Evolutionary conservation across 2,113 vertebrate species (phyloP).

Genomic region (Sinocyclocheilus rhinocerous): DNA sequence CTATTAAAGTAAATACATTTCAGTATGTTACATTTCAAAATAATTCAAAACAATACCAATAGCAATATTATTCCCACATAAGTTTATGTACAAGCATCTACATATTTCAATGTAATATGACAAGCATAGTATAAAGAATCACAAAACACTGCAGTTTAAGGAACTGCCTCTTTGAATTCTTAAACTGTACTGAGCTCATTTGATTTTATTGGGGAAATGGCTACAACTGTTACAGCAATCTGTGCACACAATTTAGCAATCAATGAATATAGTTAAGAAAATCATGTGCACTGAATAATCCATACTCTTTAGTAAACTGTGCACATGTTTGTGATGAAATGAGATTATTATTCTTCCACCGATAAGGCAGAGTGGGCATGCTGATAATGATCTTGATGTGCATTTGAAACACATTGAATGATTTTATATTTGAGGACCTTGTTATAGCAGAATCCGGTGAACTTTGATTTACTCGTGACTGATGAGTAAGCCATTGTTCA

Average conservation of each 20-base stretch:
- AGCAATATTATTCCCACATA: too few species aligned
- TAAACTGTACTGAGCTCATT: background rate
- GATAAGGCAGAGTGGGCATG: background rate
- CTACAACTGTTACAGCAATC: background rate
- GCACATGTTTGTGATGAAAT: background rate
- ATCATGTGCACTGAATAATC: background rate
- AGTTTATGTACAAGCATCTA: too few species aligned
- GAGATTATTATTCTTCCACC: background rate
- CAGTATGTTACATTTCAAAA: too few species aligned
- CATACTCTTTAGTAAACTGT: background rate
- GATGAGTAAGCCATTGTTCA: background rate
- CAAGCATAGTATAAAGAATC: too few species aligned
- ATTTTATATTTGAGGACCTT: background rate
- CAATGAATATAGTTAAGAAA: background rate
- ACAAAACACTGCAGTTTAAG: too few species aligned
- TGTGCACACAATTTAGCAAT: background rate
- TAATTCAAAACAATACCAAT: too few species aligned
- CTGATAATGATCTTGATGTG: constrained; percentile 18
- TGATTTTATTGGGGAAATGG: background rate
- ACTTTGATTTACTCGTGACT: background rate
- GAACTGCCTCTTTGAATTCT: background rate
- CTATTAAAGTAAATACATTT: too few species aligned
- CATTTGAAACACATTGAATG: background rate
- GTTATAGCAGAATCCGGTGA: background rate
- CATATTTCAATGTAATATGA: too few species aligned